phyloP scores from a whole-genome alignment of 2,888 invertebrate species.

The Bellardia pandia region DNA sequence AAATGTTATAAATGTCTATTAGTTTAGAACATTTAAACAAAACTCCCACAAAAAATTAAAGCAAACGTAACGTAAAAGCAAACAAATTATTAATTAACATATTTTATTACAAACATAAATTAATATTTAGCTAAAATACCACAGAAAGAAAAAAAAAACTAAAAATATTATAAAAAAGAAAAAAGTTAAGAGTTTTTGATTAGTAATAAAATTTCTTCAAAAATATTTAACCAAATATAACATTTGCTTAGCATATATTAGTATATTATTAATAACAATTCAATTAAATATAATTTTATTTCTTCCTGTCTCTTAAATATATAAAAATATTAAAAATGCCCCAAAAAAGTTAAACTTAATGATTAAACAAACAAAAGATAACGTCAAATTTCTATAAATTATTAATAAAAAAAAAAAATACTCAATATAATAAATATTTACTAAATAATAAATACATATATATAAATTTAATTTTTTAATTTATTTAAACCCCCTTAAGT shows the following conservation, averaged over 20 bases:
- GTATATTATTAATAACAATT: conserved; percentile 18
- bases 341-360: conserved; percentile 24
- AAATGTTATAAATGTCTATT: not conserved
- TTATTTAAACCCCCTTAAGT: conserved; percentile 15
- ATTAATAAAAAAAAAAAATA: conserved; percentile 16
- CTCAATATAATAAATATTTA: not conserved
- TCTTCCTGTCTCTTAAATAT: conserved; percentile 15
- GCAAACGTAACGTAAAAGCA: conserved; percentile 59
- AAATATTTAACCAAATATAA: conserved; percentile 48
- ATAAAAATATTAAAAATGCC: not conserved
- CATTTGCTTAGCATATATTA: conserved; percentile 41
- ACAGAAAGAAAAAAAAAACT: conserved; percentile 15
- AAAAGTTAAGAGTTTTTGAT: conserved; percentile 46
- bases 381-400: conserved; percentile 23
- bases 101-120: conserved; percentile 56
- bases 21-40: conserved; percentile 9
- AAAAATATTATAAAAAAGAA: not conserved
- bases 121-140: conserved; percentile 2
- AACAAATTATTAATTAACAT: conserved; percentile 43
- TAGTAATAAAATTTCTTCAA: conserved; percentile 19
- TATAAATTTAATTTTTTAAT: not conserved
- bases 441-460: too few species aligned
- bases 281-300: conserved; percentile 9
- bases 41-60: not conserved
- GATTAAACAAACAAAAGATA: conserved; percentile 2